A percentile compares a stretch with the other conserved stretches of the same genome.
Conservation (phyloP, 2,797 vertebrate species). For the Dendrocincla tyrannina region DNA sequence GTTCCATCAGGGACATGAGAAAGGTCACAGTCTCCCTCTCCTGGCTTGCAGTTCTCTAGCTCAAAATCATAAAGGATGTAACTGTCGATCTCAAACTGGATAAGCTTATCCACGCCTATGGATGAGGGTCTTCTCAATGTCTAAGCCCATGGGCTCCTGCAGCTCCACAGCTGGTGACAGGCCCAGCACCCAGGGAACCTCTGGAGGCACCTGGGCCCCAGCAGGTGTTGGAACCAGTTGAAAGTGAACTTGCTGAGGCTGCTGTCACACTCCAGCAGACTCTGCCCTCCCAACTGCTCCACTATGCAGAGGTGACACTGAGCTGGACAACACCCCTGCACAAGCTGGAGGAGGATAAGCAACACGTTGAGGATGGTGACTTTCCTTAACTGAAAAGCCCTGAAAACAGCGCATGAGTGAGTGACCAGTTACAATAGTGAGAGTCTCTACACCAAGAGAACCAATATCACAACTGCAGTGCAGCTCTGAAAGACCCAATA, state of each 20-base stretch:
- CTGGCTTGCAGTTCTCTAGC: background rate
- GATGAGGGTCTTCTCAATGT: background rate
- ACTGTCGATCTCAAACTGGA: background rate
- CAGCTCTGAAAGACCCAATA: background rate
- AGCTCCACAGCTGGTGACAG: background rate
- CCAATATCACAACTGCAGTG: background rate
- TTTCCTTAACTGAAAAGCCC: background rate
- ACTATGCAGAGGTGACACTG: background rate
- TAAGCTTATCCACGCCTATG: rapidly evolving
- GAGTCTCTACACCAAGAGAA: background rate
- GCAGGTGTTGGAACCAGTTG: background rate
- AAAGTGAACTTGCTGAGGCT: background rate
- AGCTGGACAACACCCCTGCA: background rate
- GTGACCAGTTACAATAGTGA: rapidly evolving
- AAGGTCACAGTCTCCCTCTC: background rate
- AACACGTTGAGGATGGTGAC: rapidly evolving
- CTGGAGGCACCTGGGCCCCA: rapidly evolving
- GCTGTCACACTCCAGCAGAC: background rate
- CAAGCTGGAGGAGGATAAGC: background rate
- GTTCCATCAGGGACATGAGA: background rate
- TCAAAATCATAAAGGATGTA: background rate
- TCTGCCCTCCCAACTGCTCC: background rate
- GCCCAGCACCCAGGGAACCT: rapidly evolving
- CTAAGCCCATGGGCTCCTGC: background rate
- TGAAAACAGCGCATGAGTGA: rapidly evolving